Evolutionary conservation across 2,113 vertebrate species (phyloP).

Genomic region (Clarias gariepinus): DNA sequence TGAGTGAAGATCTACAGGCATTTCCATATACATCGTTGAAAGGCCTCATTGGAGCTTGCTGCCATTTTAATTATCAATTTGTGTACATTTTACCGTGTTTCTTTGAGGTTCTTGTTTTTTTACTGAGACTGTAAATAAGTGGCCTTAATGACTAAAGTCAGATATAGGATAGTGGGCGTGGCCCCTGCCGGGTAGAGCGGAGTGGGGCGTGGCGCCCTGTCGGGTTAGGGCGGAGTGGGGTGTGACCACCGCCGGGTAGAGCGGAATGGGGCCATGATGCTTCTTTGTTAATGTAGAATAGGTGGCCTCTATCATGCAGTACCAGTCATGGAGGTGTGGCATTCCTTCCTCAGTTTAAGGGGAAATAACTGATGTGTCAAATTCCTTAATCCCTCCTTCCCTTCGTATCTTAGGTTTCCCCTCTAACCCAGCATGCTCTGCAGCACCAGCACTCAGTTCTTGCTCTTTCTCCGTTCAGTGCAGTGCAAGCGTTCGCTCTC

Average conservation of each 20-base stretch:
- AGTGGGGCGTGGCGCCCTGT: no score
- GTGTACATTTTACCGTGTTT: not conserved
- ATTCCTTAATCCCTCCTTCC: not conserved
- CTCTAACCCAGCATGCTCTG: not conserved
- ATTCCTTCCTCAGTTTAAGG: not conserved
- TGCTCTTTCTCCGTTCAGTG: conserved; percentile 53
- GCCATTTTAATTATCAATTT: not conserved
- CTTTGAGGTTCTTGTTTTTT: not conserved
- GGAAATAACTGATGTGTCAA: not conserved
- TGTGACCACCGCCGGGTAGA: not conserved
- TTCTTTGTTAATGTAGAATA: not conserved
- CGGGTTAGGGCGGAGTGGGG: not conserved
- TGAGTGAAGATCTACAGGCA: not conserved
- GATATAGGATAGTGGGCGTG: not conserved
- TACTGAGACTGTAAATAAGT: not conserved
- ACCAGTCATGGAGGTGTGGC: not conserved
- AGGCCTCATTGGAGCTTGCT: not conserved
- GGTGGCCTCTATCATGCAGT: not conserved
- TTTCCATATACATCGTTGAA: not conserved
- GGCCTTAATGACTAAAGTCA: not conserved
- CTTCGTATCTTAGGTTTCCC: not conserved
- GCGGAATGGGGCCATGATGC: not conserved
- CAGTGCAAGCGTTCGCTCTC: conserved; percentile 41
- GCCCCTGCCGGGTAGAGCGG: not conserved
- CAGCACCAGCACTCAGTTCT: conserved; percentile 39